phyloP scores from a whole-genome alignment of 2,797 vertebrate species.

The Rhinella marina region DNA sequence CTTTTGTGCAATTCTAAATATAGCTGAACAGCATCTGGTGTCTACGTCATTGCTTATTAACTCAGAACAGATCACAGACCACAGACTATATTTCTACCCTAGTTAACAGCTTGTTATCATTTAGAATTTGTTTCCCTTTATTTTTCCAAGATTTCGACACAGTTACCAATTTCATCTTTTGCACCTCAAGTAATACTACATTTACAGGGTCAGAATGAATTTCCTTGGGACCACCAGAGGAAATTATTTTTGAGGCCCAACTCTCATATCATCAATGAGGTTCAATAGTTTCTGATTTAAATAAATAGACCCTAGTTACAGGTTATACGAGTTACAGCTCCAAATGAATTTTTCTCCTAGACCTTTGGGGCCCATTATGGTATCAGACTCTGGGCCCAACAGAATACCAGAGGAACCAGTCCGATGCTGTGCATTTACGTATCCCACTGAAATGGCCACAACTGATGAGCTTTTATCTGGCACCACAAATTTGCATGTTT shows the following conservation, averaged over 20 bases:
- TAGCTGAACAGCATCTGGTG: constrained; percentile 28
- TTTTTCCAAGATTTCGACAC: neutral
- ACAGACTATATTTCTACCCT: neutral
- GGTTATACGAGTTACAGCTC: too few species aligned
- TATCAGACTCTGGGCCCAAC: too few species aligned
- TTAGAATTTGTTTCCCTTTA: neutral
- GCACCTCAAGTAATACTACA: neutral
- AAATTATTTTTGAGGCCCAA: too few species aligned
- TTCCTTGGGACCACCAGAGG: too few species aligned
- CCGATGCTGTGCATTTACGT: neutral
- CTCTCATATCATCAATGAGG: too few species aligned
- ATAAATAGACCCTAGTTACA: too few species aligned
- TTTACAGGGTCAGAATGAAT: neutral
- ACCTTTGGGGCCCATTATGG: too few species aligned
- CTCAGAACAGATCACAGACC: constrained; percentile 3
- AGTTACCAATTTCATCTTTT: neutral
- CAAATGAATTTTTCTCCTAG: too few species aligned
- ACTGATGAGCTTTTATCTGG: neutral
- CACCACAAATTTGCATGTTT: neutral
- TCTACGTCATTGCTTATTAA: constrained; percentile 18
- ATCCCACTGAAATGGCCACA: neutral
- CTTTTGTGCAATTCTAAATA: constrained; percentile 30
- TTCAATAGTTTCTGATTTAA: too few species aligned
- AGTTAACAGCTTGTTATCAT: constrained; percentile 3
- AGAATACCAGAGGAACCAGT: too few species aligned